These are phyloP conservation scores for Porphyrio hochstetteri DNA, from an alignment of 2,113 vertebrate species.

Conservation along the genomic window DNA sequence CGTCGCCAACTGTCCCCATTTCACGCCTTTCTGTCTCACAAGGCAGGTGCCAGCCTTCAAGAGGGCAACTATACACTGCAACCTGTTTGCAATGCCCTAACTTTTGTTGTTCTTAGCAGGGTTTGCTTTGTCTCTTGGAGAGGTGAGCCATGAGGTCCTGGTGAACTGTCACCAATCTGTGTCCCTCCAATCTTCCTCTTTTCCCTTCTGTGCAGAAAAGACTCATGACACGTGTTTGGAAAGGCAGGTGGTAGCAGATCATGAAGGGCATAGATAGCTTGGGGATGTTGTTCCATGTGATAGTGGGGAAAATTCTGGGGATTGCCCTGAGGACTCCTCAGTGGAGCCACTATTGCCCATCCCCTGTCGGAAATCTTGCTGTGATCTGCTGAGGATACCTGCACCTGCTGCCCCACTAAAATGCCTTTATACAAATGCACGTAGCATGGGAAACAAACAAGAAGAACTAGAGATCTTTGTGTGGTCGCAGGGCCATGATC, in stretches of 20 bases:
- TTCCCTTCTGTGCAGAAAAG: not conserved
- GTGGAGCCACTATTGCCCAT: too few relatives aligned
- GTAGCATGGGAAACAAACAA: too few relatives aligned
- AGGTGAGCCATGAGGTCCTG: fast-evolving
- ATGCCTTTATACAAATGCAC: too few relatives aligned
- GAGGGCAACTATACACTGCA: not conserved
- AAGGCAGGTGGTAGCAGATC: not conserved
- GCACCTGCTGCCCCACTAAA: too few relatives aligned
- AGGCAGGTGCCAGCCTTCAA: not conserved
- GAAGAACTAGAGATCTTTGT: too few relatives aligned
- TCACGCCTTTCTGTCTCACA: not conserved
- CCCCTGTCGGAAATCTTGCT: too few relatives aligned
- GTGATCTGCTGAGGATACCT: too few relatives aligned
- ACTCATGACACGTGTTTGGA: not conserved
- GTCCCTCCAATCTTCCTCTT: not conserved
- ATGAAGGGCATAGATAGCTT: not conserved
- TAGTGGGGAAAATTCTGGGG: too few relatives aligned
- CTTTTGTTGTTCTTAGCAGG: not conserved
- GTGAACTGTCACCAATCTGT: not conserved
- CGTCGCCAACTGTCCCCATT: fast-evolving
- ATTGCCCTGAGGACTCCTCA: too few relatives aligned
- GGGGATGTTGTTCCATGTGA: too few relatives aligned
- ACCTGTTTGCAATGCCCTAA: not conserved
- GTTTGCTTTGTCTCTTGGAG: not conserved
- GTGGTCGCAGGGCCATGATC: too few relatives aligned